Percentiles rank a stretch among this genome's conserved stretches.
These are phyloP conservation scores for Dryas iulia DNA, from an alignment of 1,140 invertebrate genomes.

Conservation along the genomic window DNA sequence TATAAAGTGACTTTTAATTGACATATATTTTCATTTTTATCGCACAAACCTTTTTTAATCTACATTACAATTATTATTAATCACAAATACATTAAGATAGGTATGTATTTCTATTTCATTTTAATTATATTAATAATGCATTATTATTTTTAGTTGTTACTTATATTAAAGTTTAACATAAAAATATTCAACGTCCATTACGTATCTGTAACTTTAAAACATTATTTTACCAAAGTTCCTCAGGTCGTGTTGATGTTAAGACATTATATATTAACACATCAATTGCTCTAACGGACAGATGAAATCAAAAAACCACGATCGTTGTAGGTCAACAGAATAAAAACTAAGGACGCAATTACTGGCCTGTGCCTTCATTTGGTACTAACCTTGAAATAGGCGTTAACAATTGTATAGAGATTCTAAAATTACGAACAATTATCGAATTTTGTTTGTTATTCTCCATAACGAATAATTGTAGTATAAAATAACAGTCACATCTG, in stretches of 20 bases:
- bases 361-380: background rate
- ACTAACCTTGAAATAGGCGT: slow-evolving; percentile 29
- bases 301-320: slow-evolving; percentile 18
- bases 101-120: background rate
- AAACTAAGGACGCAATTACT: slow-evolving; percentile 10
- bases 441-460: background rate
- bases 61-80: background rate
- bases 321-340: slow-evolving; percentile 17
- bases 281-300: background rate
- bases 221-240: background rate
- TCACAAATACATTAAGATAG: background rate
- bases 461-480: background rate
- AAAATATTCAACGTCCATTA: too few species aligned
- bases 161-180: too few species aligned
- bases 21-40: background rate
- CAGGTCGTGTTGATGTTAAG: background rate
- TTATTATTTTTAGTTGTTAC: too few species aligned
- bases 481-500: background rate
- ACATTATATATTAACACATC: slow-evolving; percentile 4
- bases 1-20: background rate
- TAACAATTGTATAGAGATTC: slow-evolving; percentile 1
- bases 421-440: background rate
- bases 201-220: too few species aligned
- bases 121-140: background rate
- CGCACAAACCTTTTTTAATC: background rate